Evolutionary conservation across 2,113 vertebrate species (phyloP).

Genomic region (Kryptolebias marmoratus): DNA sequence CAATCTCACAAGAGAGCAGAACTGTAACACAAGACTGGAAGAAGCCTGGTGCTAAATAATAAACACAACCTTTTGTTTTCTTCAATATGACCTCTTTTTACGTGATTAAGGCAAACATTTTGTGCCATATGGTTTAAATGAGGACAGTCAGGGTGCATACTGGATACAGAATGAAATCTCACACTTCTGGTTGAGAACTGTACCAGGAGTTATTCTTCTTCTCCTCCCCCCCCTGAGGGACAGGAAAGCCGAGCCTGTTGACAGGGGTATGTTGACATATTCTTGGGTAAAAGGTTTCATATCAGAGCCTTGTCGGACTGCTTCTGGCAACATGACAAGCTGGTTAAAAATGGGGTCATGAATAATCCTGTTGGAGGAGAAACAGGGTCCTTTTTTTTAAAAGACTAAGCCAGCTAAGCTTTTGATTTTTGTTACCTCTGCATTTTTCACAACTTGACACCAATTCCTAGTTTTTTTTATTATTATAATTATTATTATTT

Average conservation of each 20-base stretch:
- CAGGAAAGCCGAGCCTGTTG: conserved; percentile 47
- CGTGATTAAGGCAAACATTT: neutral
- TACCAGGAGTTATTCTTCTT: conserved; percentile 36
- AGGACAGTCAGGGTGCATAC: conserved; percentile 7
- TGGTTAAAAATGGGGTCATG: conserved; percentile 8
- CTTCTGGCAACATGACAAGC: conserved; percentile 35
- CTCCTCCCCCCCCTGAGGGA: conserved; percentile 21
- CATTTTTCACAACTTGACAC: neutral
- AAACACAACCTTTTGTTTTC: conserved; percentile 25
- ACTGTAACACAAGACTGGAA: conserved; percentile 66
- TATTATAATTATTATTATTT: neutral
- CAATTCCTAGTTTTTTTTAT: neutral
- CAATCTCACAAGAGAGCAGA: conserved; percentile 54
- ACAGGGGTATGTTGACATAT: conserved; percentile 58
- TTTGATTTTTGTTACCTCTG: neutral
- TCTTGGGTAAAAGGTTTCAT: conserved; percentile 36
- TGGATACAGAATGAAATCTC: conserved; percentile 18
- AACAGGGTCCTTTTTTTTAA: neutral
- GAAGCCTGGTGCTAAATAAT: conserved; percentile 48
- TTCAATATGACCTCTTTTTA: conserved; percentile 10
- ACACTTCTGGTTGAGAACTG: conserved; percentile 11
- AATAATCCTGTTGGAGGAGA: neutral
- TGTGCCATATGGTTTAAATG: neutral
- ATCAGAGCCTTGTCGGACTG: conserved; percentile 45
- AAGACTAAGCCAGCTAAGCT: neutral